These are phyloP conservation scores for Dryomyza anilis DNA, from an alignment of 2,888 invertebrate species.

Conservation along the genomic window DNA sequence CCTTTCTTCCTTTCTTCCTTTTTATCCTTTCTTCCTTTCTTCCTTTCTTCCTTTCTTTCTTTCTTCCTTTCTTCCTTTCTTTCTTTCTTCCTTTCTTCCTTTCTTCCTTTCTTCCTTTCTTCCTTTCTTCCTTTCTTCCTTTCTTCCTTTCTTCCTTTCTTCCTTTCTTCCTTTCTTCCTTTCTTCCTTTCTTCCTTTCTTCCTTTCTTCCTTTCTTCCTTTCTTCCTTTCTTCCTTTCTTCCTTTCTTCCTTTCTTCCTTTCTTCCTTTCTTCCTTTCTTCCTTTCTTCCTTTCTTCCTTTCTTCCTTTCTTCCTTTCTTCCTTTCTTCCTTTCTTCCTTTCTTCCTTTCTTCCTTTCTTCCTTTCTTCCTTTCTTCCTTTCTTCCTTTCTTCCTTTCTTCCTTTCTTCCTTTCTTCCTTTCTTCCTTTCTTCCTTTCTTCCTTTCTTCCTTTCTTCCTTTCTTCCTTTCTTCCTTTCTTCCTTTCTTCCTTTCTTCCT, in stretches of 20 bases:
- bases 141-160: not conserved
- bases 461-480: too few species aligned
- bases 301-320: not conserved
- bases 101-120: not conserved
- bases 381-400: not conserved
- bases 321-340: not conserved
- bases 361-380: not conserved
- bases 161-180: not conserved
- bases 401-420: not conserved
- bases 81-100: not conserved
- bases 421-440: too few species aligned
- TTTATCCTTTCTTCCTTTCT: not conserved
- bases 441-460: too few species aligned
- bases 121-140: not conserved
- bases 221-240: not conserved
- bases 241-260: not conserved
- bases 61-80: too few species aligned
- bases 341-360: not conserved
- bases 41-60: not conserved
- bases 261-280: not conserved
- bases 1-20: not conserved
- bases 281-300: not conserved
- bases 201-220: not conserved
- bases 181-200: not conserved
- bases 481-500: too few species aligned